phyloP scores from a whole-genome alignment of 2,797 vertebrate species.

The Sphenodon punctatus region DNA sequence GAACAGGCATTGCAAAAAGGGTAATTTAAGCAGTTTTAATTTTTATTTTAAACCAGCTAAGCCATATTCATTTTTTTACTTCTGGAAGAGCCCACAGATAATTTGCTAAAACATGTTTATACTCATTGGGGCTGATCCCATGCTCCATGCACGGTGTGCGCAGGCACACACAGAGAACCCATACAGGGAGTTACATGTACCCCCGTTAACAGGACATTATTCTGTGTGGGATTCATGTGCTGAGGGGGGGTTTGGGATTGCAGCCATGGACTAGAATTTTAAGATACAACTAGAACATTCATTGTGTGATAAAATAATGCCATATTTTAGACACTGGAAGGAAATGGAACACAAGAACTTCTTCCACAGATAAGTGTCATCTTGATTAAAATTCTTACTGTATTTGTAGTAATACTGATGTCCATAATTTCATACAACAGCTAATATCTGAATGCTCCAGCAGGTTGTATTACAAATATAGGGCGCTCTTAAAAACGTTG shows the following conservation, averaged over 20 bases:
- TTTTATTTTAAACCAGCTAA: neutral
- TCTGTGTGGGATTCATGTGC: too few relatives aligned
- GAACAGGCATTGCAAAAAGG: neutral
- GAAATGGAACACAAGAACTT: neutral
- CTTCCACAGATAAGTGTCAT: neutral
- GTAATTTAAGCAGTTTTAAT: neutral
- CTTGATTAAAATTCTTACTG: neutral
- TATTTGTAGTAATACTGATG: neutral
- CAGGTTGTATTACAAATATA: neutral
- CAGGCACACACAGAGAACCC: too few relatives aligned
- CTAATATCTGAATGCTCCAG: neutral
- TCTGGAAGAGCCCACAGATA: accelerated
- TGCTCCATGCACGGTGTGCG: too few relatives aligned
- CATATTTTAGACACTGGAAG: neutral
- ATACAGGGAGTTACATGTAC: too few relatives aligned
- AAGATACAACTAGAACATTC: neutral
- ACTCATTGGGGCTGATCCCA: too few relatives aligned
- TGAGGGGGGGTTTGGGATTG: too few relatives aligned
- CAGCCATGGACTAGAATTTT: too few relatives aligned
- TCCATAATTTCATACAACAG: neutral
- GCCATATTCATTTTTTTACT: neutral
- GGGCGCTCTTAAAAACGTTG: neutral
- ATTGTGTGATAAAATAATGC: neutral
- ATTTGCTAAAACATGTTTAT: neutral
- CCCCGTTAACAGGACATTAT: too few relatives aligned